Conservation (phyloP, 2,797 vertebrate species). For the Hippopotamyrus pictus region DNA sequence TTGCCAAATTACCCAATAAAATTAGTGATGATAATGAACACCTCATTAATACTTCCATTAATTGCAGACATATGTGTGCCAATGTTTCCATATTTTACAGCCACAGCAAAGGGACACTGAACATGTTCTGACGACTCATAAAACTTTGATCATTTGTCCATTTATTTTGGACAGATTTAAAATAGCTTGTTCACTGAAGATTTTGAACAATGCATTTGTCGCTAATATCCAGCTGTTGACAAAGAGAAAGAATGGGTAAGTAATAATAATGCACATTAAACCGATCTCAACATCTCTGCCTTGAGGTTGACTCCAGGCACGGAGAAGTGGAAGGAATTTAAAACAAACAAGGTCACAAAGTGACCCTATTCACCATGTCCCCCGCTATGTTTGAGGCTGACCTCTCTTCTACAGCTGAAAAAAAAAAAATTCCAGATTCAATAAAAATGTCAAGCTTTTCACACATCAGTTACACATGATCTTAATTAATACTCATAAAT, state of each 20-base stretch:
- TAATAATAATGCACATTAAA: neutral
- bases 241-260: neutral
- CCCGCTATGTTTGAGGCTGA: neutral
- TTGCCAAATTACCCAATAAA: neutral
- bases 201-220: neutral
- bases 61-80: neutral
- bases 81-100: neutral
- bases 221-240: neutral
- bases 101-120: neutral
- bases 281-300: neutral
- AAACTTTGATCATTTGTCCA: neutral
- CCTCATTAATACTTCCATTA: neutral
- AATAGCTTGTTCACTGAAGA: neutral
- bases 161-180: neutral
- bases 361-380: neutral
- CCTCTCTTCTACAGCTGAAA: neutral
- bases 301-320: neutral
- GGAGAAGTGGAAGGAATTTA: neutral
- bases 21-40: neutral
- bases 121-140: neutral
- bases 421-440: neutral
- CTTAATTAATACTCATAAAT: neutral
- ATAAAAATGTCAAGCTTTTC: neutral
- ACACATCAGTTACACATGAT: neutral
- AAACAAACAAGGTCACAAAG: neutral